Percentiles rank a stretch among this genome's conserved stretches.
Evolutionary conservation across 2,797 vertebrate genomes (phyloP).

Genomic region (Denticeps clupeoides): DNA sequence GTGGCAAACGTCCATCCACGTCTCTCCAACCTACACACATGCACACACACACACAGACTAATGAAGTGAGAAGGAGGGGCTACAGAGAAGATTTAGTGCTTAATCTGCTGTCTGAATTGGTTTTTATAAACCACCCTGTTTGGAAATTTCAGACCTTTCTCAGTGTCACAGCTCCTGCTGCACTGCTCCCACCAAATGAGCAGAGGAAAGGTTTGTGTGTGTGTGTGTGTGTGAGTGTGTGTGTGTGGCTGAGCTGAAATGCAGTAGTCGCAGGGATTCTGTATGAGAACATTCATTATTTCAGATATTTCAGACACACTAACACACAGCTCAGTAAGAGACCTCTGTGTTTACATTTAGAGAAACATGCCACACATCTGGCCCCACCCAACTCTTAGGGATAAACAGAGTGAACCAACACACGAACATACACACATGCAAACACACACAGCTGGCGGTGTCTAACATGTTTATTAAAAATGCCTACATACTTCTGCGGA

Average conservation of each 20-base stretch:
- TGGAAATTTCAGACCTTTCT: too few species aligned
- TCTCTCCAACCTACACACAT: constrained; percentile 71
- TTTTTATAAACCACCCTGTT: too few species aligned
- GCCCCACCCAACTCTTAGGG: constrained; percentile 2
- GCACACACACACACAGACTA: not conserved
- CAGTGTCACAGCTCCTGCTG: too few species aligned
- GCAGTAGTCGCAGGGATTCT: not conserved
- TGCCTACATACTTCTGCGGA: too few species aligned
- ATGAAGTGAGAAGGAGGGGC: not conserved
- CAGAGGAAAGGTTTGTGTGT: constrained; percentile 1
- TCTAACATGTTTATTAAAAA: too few species aligned
- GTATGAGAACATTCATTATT: not conserved
- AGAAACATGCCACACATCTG: constrained; percentile 2
- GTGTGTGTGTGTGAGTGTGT: constrained; percentile 4
- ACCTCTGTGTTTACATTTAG: not conserved
- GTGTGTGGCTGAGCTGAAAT: too few species aligned
- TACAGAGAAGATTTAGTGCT: too few species aligned
- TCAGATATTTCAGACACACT: constrained; percentile 1
- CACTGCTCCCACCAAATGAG: too few species aligned
- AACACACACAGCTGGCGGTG: not conserved
- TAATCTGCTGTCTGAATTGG: too few species aligned
- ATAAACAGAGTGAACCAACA: not conserved
- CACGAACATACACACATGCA: not conserved
- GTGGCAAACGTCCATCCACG: constrained; percentile 59
- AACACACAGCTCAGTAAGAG: not conserved